phyloP scores from a whole-genome alignment of 2,888 invertebrate species.

The Ethmia dodecea region DNA sequence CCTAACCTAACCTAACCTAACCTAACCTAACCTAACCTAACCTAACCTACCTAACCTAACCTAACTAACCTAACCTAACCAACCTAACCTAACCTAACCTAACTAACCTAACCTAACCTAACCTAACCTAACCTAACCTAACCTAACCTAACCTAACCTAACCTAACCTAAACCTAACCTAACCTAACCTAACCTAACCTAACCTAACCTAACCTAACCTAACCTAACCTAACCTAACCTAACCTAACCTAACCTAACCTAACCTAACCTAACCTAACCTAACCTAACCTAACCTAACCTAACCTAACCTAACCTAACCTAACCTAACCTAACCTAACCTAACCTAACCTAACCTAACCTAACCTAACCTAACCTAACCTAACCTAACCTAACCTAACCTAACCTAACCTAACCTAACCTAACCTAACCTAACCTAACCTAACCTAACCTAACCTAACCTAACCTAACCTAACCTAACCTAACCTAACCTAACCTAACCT shows the following conservation, averaged over 20 bases:
- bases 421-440: constrained; percentile 15
- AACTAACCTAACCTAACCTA: constrained; percentile 11
- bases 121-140: constrained; percentile 6
- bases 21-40: constrained; percentile 10
- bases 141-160: no score
- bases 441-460: constrained; percentile 15
- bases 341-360: constrained; percentile 8
- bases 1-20: constrained; percentile 11
- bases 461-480: constrained; percentile 8
- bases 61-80: constrained; percentile 12
- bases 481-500: neutral
- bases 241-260: constrained; percentile 6
- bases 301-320: constrained; percentile 8
- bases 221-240: constrained; percentile 8
- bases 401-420: constrained; percentile 4
- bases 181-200: constrained; percentile 10
- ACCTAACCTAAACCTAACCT: constrained; percentile 7
- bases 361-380: constrained; percentile 9
- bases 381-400: constrained; percentile 4
- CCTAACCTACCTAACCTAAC: constrained; percentile 8
- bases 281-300: constrained; percentile 6
- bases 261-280: constrained; percentile 3
- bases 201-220: constrained; percentile 9
- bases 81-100: constrained; percentile 11
- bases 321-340: constrained; percentile 9